Percentiles rank a stretch among this genome's conserved stretches.
These are phyloP conservation scores for Hipposideros armiger DNA, from an alignment of 2,113 vertebrate species.

Conservation along the genomic window DNA sequence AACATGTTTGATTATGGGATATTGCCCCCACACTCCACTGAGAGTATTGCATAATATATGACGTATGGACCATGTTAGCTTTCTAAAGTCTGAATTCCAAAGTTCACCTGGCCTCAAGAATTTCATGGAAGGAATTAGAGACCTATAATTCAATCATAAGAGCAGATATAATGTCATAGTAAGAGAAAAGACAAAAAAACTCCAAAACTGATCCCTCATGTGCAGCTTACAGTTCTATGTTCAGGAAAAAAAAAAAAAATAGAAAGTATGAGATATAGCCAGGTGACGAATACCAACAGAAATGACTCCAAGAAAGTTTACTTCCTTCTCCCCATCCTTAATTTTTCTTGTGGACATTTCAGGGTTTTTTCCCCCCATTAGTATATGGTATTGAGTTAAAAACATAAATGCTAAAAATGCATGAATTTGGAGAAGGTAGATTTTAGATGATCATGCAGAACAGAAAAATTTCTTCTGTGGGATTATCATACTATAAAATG, in stretches of 20 bases:
- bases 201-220: neutral
- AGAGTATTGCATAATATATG: neutral
- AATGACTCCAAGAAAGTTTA: neutral
- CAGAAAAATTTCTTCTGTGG: neutral
- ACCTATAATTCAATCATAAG: neutral
- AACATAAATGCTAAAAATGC: slow-evolving; percentile 8
- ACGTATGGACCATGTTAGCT: neutral
- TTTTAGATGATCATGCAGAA: neutral
- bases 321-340: neutral
- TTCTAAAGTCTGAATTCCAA: slow-evolving; percentile 42
- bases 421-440: neutral
- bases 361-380: neutral
- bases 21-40: neutral
- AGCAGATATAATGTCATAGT: neutral
- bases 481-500: slow-evolving; percentile 2
- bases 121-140: neutral
- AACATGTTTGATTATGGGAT: neutral
- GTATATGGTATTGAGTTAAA: neutral
- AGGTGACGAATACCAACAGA: neutral
- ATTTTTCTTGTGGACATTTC: neutral
- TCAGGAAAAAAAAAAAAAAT: neutral
- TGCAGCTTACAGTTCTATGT: neutral
- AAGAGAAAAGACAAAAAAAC: neutral
- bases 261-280: neutral
- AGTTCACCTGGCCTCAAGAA: neutral